Evolutionary conservation across 2,888 invertebrate genomes (phyloP).

Genomic region (Pherbina coryleti): DNA sequence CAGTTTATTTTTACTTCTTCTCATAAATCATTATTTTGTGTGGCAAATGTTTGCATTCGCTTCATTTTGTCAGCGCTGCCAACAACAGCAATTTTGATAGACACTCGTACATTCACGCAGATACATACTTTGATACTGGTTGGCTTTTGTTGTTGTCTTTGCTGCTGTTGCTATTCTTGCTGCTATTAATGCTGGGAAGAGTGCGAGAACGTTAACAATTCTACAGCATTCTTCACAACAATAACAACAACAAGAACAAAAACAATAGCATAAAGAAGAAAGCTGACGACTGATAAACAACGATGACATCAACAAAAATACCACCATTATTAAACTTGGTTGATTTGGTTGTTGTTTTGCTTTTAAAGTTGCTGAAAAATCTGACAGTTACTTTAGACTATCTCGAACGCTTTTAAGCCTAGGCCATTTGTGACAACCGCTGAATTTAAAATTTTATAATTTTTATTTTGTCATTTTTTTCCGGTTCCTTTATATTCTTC

Average conservation of each 20-base stretch:
- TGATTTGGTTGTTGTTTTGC: background rate
- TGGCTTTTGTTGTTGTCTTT: background rate
- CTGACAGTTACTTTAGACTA: background rate
- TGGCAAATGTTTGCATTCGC: slow-evolving; percentile 60
- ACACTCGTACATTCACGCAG: slow-evolving; percentile 9
- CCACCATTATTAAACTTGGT: background rate
- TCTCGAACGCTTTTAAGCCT: background rate
- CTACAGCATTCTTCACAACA: slow-evolving; percentile 1
- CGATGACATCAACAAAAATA: slow-evolving; percentile 47
- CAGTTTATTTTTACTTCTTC: slow-evolving; percentile 62
- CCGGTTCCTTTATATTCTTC: too few species aligned
- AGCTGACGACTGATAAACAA: slow-evolving; percentile 53
- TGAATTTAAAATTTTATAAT: too few species aligned
- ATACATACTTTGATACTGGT: slow-evolving; percentile 1
- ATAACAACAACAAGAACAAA: background rate
- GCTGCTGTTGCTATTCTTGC: background rate
- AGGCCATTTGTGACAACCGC: background rate
- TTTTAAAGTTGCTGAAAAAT: background rate
- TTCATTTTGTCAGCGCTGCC: background rate
- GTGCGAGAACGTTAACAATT: slow-evolving; percentile 4
- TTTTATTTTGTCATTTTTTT: too few species aligned
- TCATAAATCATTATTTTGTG: slow-evolving; percentile 64
- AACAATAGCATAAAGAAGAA: background rate
- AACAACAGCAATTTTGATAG: background rate
- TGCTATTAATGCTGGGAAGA: background rate